These are phyloP conservation scores for Eupithecia vulgata DNA, from an alignment of 2,888 invertebrate genomes.

Conservation along the genomic window DNA sequence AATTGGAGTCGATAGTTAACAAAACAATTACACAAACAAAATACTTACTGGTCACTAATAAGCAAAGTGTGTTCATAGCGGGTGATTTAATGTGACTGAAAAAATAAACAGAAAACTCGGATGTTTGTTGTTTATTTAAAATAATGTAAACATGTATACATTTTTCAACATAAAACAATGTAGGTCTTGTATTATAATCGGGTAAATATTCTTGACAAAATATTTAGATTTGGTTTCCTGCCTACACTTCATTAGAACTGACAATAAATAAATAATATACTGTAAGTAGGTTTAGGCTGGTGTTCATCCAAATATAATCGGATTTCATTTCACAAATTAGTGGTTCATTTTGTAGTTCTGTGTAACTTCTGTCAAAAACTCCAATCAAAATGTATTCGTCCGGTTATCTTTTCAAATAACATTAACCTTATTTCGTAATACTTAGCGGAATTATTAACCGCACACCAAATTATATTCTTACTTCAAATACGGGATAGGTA, in stretches of 20 bases:
- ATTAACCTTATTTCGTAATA: background rate
- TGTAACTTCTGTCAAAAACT: no score
- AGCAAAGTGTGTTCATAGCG: background rate
- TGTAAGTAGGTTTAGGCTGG: background rate
- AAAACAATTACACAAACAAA: background rate
- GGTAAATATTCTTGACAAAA: background rate
- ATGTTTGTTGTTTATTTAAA: background rate
- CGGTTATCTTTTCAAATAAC: background rate
- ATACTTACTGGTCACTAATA: constrained; percentile 3
- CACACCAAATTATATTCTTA: no score
- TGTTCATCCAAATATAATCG: background rate
- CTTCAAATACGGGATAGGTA: no score
- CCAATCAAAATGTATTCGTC: no score
- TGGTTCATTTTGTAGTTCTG: background rate
- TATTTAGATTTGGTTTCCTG: background rate
- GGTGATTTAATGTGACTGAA: background rate
- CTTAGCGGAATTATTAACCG: no score
- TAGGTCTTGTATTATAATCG: background rate
- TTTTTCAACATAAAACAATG: background rate
- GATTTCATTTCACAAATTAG: background rate
- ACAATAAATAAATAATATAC: background rate
- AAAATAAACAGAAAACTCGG: background rate
- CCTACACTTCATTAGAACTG: background rate
- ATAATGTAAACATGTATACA: background rate
- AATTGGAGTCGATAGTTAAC: background rate